Evolutionary conservation across 1,140 invertebrate genomes (phyloP), one percentile per base, ranked within the genome.

Genomic region (Lepidurus apus): DNA sequence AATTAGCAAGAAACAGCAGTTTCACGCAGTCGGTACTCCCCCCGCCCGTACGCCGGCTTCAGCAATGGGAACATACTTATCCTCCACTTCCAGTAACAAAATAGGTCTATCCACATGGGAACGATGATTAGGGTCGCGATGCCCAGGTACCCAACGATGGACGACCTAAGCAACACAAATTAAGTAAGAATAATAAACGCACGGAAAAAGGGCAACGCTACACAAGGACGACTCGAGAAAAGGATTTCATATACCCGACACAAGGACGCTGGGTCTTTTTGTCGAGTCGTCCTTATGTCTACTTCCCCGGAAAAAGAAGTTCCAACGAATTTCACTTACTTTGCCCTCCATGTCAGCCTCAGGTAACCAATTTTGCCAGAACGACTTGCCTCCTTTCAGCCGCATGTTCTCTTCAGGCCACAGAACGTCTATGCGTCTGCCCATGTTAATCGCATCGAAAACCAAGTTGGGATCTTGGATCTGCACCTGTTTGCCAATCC

Each of bases 391-490:
- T 0, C 95, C 95, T 81, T 91, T 89, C 78, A 90, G 89, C 79
- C 94, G 86, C 91, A 96, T 95, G 74, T 90, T 89, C 81, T 96
- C 94, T 82, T 92, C 92, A 0, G 96, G 95, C 95, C 96, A 97
- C 74, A 92, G 89, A 0, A 97, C 94, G 84, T 97, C 95, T 75
- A 96, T 95, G 76, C 93, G 87, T 75, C 94, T 87, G 24, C 93
- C 93, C 77, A 95, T 86, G 85, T 98, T 97, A 65, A 97, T 92
- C 77, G 92, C 93, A 84, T 97, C 94, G 83, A 94, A 97, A 7
- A 95, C 92, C 84, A 91, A 88, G 85, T 89, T 91, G 5, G 91
- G 89, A 86, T 94, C 93, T 79, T 89, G 86, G 80, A 93, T 93
- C 91, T 92, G 82, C 43, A 65, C 53, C 53, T 75, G 77, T 73